These are phyloP conservation scores for Drosophila recens DNA, from an alignment of 2,888 invertebrate species.

Conservation along the genomic window DNA sequence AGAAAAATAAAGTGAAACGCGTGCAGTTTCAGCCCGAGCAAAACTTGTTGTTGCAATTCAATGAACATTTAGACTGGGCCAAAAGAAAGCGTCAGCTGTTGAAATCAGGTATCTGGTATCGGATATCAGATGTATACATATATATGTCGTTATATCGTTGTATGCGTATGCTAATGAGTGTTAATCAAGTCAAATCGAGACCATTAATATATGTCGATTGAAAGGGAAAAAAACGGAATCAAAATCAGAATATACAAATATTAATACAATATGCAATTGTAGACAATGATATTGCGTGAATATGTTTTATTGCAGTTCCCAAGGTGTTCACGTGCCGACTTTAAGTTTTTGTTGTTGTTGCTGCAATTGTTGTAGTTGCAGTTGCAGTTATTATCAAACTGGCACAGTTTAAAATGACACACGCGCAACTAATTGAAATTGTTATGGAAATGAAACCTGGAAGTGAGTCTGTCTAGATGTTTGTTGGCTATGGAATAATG, in stretches of 20 bases:
- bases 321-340: slow-evolving; percentile 42
- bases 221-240: slow-evolving; percentile 23
- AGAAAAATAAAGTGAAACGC: slow-evolving; percentile 18
- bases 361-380: neutral
- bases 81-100: slow-evolving; percentile 22
- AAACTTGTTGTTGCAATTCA: neutral
- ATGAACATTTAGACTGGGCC: neutral
- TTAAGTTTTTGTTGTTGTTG: neutral
- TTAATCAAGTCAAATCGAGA: slow-evolving; percentile 45
- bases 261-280: slow-evolving; percentile 2
- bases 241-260: slow-evolving; percentile 4
- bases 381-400: slow-evolving; percentile 31
- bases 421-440: slow-evolving; percentile 22
- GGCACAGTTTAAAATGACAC: slow-evolving; percentile 23
- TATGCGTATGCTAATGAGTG: slow-evolving; percentile 52
- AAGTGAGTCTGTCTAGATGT: slow-evolving; percentile 6
- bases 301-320: slow-evolving; percentile 7
- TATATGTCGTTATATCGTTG: neutral
- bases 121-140: slow-evolving; percentile 2
- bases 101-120: neutral
- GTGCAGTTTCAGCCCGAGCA: slow-evolving; percentile 1
- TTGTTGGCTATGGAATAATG: slow-evolving; percentile 3
- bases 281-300: neutral
- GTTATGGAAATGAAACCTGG: slow-evolving; percentile 13
- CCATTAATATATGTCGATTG: slow-evolving; percentile 29